A percentile compares a stretch with the other conserved stretches of the same genome.
phyloP scores from a whole-genome alignment of 2,113 vertebrate genomes.

The Hyaena hyaena region DNA sequence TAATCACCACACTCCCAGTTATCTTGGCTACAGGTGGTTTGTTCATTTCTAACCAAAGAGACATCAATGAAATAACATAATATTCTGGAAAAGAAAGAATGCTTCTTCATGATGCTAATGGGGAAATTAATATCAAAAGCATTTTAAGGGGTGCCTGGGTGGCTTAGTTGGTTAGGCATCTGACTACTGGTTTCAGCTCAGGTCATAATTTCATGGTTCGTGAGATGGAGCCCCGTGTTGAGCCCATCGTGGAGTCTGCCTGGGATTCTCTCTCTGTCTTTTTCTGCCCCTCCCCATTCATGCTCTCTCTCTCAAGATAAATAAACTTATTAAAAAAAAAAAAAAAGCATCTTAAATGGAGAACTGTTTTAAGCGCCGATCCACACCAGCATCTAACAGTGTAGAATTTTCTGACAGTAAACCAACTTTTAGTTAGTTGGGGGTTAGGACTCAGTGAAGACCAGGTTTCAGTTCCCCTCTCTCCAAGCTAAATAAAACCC shows the following conservation, averaged over 20 bases:
- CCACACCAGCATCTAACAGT: neutral
- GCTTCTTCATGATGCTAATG: neutral
- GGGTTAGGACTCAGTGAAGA: neutral
- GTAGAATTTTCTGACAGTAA: neutral
- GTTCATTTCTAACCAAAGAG: conserved; percentile 91
- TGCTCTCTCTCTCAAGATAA: too few species aligned
- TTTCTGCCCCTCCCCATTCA: too few species aligned
- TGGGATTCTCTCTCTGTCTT: too few species aligned
- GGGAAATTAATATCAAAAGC: neutral
- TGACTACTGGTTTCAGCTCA: too few species aligned
- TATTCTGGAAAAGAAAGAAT: conserved; percentile 12
- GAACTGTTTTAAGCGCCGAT: neutral
- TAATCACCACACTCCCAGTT: conserved; percentile 88
- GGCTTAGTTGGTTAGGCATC: too few species aligned
- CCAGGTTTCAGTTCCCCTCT: neutral
- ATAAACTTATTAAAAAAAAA: too few species aligned
- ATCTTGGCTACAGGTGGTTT: conserved; percentile 92
- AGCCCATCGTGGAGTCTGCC: too few species aligned
- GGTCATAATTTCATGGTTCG: too few species aligned
- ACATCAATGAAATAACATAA: conserved; percentile 22
- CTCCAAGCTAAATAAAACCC: neutral
- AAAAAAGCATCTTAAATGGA: neutral
- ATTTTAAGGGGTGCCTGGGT: neutral
- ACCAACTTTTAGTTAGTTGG: neutral
- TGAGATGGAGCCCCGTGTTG: too few species aligned